Evolutionary conservation across 2,888 invertebrate species (phyloP), one percentile per base, ranked within the genome.

Genomic region (Apotomis turbidana): DNA sequence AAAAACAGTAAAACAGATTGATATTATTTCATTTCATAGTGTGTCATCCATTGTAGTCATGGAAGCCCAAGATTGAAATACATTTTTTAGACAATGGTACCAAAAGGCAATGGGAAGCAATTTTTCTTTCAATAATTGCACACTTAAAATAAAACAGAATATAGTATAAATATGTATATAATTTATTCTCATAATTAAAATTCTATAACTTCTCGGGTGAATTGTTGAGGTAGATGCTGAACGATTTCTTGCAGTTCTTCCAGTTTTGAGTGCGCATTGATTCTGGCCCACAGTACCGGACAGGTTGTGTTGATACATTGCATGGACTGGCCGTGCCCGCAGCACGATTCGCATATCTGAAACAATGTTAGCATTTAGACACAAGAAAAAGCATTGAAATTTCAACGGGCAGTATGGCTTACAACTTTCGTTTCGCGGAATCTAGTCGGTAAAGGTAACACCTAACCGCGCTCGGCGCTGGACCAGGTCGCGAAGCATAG

Each of bases 321-420:
- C 1, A 74, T 68, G n/a, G 81, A 75, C 5, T 83, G 78, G 1
- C 57, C 69, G 78, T 92, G 90, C 0, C 90, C 89, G 66, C 86
- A 83, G 71, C 93, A 93, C 0, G 91, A 88, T 2, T 79, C 74
- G 74, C 93, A 93, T 41, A 93, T 87, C 93, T 93, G 83, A 13
- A 81, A 79, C 0, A 8, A 49, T 49, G 49, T 49, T 10, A 9
- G 10, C 9, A 10, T 9, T 49, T 12, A 49, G 27, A 27, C 1
- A 27, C 27, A 27, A 27, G 27, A 27, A 27, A 27, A 27, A 27
- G 27, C 27, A 27, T 27, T 27, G 27, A 27, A 27, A 27, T 27
- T 1, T 27, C 27, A 27, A 27, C 27, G 27, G 27, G 27, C 27
- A 27, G 1, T 27, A 27, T 27, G 27, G 27, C 2, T 27, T 27